Conservation (phyloP, 37 sponge, comb jelly and placozoan genomes). For the Axinella damicornis region DNA sequence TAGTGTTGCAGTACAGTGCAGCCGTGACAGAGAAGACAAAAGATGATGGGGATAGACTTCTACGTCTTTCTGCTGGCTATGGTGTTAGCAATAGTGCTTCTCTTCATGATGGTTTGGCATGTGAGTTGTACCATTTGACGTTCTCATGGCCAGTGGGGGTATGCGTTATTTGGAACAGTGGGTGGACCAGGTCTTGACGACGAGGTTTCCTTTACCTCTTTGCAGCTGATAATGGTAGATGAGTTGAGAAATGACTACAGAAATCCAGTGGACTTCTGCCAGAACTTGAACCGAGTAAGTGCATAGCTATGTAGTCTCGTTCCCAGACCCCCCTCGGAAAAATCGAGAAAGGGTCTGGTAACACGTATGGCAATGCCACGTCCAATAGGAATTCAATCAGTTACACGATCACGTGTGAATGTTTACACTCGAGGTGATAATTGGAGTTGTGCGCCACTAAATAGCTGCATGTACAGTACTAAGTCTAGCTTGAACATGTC, state of each 20-base stretch:
- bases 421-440: too few relatives aligned
- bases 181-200: too few relatives aligned
- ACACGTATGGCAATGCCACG: too few relatives aligned
- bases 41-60: slow-evolving; percentile 75
- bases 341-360: too few relatives aligned
- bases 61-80: slow-evolving; percentile 78
- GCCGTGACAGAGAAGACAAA: not conserved
- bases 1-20: too few relatives aligned
- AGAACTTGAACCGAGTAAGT: slow-evolving; percentile 72
- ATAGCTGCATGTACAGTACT: too few relatives aligned
- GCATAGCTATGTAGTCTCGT: too few relatives aligned
- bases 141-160: not conserved
- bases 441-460: too few relatives aligned
- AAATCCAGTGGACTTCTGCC: slow-evolving; percentile 91
- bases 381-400: too few relatives aligned
- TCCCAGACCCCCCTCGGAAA: too few relatives aligned
- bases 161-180: slow-evolving; percentile 7
- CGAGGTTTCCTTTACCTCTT: not conserved
- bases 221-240: slow-evolving; percentile 87
- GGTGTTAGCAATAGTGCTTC: slow-evolving; percentile 71
- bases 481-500: too few relatives aligned
- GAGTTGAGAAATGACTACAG: slow-evolving; percentile 92
- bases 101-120: slow-evolving; percentile 94
- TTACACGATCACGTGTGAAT: too few relatives aligned
- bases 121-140: slow-evolving; percentile 71